These are phyloP conservation scores for Alloscopus bannaensis DNA, from an alignment of 2,888 invertebrate species.

Conservation along the genomic window DNA sequence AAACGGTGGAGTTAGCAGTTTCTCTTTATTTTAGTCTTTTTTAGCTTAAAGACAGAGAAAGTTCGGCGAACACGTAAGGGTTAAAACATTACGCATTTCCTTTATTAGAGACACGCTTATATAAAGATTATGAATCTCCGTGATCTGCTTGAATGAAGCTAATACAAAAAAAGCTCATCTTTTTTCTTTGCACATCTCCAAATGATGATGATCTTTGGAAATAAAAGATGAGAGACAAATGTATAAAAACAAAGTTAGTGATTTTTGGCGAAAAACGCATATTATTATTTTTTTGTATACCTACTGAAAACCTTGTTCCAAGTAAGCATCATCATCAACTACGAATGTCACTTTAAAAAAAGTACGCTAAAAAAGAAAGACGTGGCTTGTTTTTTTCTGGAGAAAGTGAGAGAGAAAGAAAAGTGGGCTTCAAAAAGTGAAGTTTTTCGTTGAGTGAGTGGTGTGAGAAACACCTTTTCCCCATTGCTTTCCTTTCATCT, in stretches of 20 bases:
- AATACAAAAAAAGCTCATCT: slow-evolving; percentile 7
- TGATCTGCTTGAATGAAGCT: slow-evolving; percentile 28
- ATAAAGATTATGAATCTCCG: not conserved
- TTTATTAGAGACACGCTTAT: not conserved
- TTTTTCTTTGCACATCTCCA: not conserved
- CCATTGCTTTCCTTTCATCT: slow-evolving; percentile 41
- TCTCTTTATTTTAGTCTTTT: slow-evolving; percentile 10
- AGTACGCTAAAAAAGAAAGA: too few relatives aligned
- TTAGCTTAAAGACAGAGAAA: slow-evolving; percentile 2
- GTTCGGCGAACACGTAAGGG: too few relatives aligned
- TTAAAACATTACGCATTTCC: too few relatives aligned
- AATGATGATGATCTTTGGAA: slow-evolving; percentile 1
- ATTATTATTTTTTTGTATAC: too few relatives aligned
- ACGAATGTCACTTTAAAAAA: slow-evolving; percentile 9
- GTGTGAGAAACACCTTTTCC: slow-evolving; percentile 52
- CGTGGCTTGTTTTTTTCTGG: slow-evolving; percentile 7
- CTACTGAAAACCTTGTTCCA: too few relatives aligned
- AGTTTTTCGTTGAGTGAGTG: slow-evolving; percentile 26
- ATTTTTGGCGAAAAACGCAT: too few relatives aligned
- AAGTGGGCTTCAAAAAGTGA: slow-evolving; percentile 5
- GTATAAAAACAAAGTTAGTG: too few relatives aligned
- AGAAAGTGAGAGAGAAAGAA: not conserved
- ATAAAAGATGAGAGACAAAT: too few relatives aligned
- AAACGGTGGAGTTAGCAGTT: slow-evolving; percentile 44
- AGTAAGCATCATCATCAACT: not conserved